Conservation (phyloP, 2,113 vertebrate species). For the Cariama cristata region DNA sequence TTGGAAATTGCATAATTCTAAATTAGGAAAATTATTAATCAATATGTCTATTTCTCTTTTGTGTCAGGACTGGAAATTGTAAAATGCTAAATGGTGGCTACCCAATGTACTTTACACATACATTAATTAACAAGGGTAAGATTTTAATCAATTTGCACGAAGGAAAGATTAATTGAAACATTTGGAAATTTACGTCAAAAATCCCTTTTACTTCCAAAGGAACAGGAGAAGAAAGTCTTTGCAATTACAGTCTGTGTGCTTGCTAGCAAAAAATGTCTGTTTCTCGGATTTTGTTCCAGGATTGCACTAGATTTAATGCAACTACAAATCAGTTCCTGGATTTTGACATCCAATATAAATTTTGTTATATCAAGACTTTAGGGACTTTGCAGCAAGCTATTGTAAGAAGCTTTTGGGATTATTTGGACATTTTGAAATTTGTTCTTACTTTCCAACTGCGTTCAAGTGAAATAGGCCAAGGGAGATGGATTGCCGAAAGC, state of each 20-base stretch:
- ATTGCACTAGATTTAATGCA: slow-evolving; percentile 15
- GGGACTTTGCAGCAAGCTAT: neutral
- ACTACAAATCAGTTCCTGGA: slow-evolving; percentile 26
- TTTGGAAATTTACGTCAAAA: neutral
- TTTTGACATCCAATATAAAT: slow-evolving; percentile 58
- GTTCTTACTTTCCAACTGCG: neutral
- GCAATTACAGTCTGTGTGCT: neutral
- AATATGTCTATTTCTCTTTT: neutral
- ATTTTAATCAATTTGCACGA: neutral
- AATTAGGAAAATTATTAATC: neutral
- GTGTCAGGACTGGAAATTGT: neutral
- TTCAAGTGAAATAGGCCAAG: neutral
- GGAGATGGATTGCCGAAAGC: neutral
- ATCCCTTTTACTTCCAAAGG: neutral
- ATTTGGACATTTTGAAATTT: slow-evolving; percentile 34
- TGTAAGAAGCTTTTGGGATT: slow-evolving; percentile 62
- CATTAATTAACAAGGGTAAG: neutral
- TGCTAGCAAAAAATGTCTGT: neutral
- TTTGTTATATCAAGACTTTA: slow-evolving; percentile 3
- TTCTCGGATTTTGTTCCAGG: neutral
- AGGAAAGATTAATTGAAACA: neutral
- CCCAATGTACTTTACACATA: neutral
- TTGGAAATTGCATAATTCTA: neutral
- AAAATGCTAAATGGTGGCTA: neutral
- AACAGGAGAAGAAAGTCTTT: neutral